phyloP scores from a whole-genome alignment of 1,140 invertebrate genomes.

The Agrilus planipennis region DNA sequence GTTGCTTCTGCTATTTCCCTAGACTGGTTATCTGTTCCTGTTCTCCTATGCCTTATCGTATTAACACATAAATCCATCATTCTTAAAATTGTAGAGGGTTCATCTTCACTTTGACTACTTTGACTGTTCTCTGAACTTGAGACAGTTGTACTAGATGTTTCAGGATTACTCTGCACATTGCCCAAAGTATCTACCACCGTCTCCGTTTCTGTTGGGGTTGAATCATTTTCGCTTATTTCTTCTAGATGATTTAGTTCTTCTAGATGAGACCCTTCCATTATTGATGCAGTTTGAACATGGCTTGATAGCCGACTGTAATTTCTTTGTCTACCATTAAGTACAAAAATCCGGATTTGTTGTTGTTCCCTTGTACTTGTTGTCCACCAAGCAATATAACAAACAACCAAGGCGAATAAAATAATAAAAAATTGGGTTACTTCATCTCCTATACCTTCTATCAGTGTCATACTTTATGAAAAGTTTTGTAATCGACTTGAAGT shows the following conservation, averaged over 20 bases:
- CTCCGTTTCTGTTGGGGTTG: background rate
- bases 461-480: too few relatives aligned
- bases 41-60: background rate
- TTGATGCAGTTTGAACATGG: constrained; percentile 17
- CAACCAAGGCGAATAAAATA: background rate
- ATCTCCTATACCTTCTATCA: background rate
- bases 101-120: background rate
- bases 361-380: constrained; percentile 26
- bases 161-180: too few relatives aligned
- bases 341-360: constrained; percentile 23
- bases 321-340: constrained; percentile 20
- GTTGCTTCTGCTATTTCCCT: background rate
- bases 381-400: constrained; percentile 24
- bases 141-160: too few relatives aligned
- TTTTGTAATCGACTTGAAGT: too few relatives aligned
- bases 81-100: background rate
- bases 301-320: constrained; percentile 16
- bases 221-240: background rate
- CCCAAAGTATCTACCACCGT: too few relatives aligned
- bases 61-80: background rate
- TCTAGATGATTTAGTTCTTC: background rate
- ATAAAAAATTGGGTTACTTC: background rate
- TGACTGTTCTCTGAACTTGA: constrained; percentile 6
- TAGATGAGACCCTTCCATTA: constrained; percentile 24
- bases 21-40: background rate